These are phyloP conservation scores for Penelope pileata DNA, from an alignment of 2,113 vertebrate species.

Conservation along the genomic window DNA sequence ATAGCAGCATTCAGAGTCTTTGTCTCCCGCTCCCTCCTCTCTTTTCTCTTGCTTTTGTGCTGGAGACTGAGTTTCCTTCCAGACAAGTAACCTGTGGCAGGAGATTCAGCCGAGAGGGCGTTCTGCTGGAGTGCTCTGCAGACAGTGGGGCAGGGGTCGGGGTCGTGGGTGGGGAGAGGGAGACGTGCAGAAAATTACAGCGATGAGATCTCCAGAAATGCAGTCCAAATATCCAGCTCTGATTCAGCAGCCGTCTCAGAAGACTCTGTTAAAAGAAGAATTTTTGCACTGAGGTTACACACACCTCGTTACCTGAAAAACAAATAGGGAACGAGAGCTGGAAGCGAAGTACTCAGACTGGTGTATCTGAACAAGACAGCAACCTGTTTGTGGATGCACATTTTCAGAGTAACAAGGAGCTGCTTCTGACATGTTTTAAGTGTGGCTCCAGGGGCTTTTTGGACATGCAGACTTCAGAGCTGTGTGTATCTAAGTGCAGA, in stretches of 20 bases:
- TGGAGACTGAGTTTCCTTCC: background rate
- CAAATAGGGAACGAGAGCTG: slow-evolving; percentile 6
- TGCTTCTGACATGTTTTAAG: background rate
- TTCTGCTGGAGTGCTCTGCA: background rate
- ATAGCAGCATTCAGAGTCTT: background rate
- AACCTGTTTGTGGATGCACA: background rate
- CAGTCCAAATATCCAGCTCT: background rate
- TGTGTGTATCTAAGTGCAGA: background rate
- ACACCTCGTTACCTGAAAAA: slow-evolving; percentile 22
- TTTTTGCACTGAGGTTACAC: background rate
- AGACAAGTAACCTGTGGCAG: background rate
- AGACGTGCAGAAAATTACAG: background rate
- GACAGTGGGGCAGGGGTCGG: background rate
- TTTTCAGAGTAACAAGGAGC: background rate
- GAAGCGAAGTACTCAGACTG: background rate
- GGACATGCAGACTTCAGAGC: background rate
- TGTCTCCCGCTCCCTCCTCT: background rate
- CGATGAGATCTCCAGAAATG: background rate
- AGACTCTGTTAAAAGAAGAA: background rate
- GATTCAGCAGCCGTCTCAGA: background rate
- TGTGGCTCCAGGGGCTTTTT: background rate
- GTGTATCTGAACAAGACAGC: background rate
- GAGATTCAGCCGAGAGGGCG: background rate
- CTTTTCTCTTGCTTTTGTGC: background rate
- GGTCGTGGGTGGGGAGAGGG: background rate